A percentile compares a stretch with the other conserved stretches of the same genome.
Evolutionary conservation across 2,888 invertebrate genomes (phyloP).

Genomic region (Xiphydria camelus): DNA sequence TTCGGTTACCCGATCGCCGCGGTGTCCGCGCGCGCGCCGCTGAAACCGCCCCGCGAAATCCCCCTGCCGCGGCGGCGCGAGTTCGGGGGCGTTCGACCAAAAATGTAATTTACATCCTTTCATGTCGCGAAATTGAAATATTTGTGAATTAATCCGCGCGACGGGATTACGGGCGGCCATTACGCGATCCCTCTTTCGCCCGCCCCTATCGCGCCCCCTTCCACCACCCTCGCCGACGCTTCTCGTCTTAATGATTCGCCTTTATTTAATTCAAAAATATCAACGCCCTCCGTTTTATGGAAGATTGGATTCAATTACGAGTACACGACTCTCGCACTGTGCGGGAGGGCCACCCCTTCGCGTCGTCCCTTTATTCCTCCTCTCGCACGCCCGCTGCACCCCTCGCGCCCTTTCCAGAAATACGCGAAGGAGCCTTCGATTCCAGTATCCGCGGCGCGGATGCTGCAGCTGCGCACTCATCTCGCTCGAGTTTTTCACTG

Average conservation of each 20-base stretch:
- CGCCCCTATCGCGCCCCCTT: too few relatives aligned
- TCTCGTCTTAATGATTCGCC: conserved; percentile 38
- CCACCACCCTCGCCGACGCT: conserved; percentile 14
- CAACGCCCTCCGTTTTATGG: conserved; percentile 37
- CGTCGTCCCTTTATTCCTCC: not conserved
- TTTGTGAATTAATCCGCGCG: conserved; percentile 55
- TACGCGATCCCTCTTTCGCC: conserved; percentile 39
- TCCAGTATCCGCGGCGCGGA: too few relatives aligned
- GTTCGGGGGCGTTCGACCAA: conserved; percentile 53
- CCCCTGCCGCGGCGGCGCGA: conserved; percentile 20
- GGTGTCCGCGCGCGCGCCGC: conserved; percentile 25
- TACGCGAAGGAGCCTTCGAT: too few relatives aligned
- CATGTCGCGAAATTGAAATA: conserved; percentile 57
- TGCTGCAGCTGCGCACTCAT: too few relatives aligned
- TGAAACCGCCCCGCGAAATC: conserved; percentile 24
- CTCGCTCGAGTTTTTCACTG: too few relatives aligned
- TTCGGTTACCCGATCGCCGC: conserved; percentile 20
- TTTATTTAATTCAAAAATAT: conserved; percentile 44
- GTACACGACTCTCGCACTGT: not conserved
- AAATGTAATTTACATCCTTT: conserved; percentile 59
- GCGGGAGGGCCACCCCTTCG: not conserved
- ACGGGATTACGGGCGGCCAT: conserved; percentile 49
- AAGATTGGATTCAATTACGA: conserved; percentile 40
- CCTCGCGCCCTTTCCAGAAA: too few relatives aligned
- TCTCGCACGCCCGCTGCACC: not conserved